Evolutionary conservation across 2,113 vertebrate genomes (phyloP).

Genomic region (Limnothrissa miodon): DNA sequence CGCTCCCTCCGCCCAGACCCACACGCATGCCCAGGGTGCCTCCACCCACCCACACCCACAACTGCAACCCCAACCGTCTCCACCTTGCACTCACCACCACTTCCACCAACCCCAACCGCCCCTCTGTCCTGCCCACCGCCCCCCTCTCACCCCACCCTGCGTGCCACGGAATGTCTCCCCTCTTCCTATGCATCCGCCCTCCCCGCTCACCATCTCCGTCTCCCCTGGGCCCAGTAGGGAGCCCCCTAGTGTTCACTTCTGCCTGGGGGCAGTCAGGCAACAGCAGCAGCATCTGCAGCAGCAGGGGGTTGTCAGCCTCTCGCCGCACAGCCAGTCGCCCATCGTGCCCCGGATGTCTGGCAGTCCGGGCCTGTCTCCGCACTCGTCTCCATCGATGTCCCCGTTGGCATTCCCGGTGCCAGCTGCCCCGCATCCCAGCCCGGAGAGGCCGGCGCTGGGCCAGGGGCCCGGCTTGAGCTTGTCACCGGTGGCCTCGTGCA

Average conservation of each 20-base stretch:
- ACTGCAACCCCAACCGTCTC: constrained; percentile 20
- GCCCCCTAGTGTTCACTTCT: not conserved
- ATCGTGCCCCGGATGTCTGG: constrained; percentile 36
- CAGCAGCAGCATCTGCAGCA: constrained; percentile 17
- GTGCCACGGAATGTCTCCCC: not conserved
- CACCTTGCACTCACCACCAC: constrained; percentile 50
- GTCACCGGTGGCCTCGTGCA: constrained; percentile 68
- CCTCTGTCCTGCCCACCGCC: constrained; percentile 25
- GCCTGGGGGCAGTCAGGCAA: not conserved
- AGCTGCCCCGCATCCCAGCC: constrained; percentile 52
- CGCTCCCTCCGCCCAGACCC: not conserved
- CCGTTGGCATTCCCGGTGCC: constrained; percentile 54
- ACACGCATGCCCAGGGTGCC: too few species aligned
- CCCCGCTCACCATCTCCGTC: not conserved
- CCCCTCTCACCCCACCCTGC: not conserved
- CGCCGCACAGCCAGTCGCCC: constrained; percentile 52
- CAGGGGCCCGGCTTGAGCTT: constrained; percentile 4
- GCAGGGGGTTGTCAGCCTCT: constrained; percentile 40
- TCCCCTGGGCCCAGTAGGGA: not conserved
- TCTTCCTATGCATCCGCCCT: not conserved
- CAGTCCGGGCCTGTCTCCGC: constrained; percentile 47
- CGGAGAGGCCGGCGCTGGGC: constrained; percentile 42
- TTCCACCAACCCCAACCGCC: constrained; percentile 52
- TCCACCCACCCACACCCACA: not conserved
- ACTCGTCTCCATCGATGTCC: constrained; percentile 63